A percentile compares a stretch with the other conserved stretches of the same genome.
phyloP scores from a whole-genome alignment of 2,113 vertebrate species.

The Catharus minimus region DNA sequence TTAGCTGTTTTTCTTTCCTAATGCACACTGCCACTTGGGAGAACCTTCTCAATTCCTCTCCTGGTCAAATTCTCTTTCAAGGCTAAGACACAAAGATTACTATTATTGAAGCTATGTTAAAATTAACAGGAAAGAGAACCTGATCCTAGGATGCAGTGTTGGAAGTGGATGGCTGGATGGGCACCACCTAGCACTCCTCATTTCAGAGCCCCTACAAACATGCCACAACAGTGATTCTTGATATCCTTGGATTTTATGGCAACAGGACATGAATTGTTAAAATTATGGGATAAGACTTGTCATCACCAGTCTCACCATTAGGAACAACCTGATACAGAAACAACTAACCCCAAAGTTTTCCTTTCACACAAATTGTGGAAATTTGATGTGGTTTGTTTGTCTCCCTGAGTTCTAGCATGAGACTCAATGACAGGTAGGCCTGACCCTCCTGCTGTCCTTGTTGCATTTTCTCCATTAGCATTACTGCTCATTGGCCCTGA shows the following conservation, averaged over 20 bases:
- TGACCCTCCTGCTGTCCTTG: background rate
- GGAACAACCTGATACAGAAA: background rate
- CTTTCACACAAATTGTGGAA: background rate
- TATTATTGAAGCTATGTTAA: background rate
- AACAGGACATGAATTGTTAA: background rate
- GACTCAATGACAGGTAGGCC: background rate
- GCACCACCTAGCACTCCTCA: background rate
- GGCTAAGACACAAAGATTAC: background rate
- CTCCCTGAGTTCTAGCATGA: background rate
- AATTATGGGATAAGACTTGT: background rate
- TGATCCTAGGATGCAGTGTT: background rate
- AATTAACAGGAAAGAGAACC: background rate
- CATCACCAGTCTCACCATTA: background rate
- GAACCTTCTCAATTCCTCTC: background rate
- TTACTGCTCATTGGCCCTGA: background rate
- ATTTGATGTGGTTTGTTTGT: background rate
- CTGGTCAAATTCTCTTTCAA: background rate
- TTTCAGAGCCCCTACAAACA: background rate
- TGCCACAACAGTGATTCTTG: background rate
- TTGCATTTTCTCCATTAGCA: background rate
- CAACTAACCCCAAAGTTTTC: background rate
- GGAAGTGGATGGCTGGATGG: background rate
- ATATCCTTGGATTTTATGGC: background rate
- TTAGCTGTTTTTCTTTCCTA: background rate
- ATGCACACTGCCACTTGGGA: background rate